Percentiles rank a stretch among this genome's conserved stretches.
phyloP scores from a whole-genome alignment of 2,888 invertebrate genomes.

The Endomychus coccineus region DNA sequence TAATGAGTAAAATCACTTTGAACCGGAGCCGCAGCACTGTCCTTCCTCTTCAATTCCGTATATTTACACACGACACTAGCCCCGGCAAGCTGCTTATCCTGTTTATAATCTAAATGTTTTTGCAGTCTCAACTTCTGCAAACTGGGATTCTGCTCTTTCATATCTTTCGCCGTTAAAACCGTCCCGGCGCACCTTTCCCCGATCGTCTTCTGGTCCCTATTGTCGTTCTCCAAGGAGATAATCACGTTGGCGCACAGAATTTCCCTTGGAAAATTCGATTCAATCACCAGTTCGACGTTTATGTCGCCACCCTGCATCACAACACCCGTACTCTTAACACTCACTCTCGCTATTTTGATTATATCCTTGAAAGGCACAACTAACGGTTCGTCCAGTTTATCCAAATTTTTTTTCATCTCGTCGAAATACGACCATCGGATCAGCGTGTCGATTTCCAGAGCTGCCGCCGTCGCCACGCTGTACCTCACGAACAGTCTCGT shows the following conservation, averaged over 20 bases:
- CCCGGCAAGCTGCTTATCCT: conserved; percentile 70
- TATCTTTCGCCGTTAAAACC: conserved; percentile 47
- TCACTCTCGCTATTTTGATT: conserved; percentile 42
- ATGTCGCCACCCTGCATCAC: conserved; percentile 54
- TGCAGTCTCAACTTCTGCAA: conserved; percentile 57
- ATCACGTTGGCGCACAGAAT: conserved; percentile 56
- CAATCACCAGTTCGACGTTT: conserved; percentile 49
- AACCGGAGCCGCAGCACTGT: conserved; percentile 48
- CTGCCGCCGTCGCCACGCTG: conserved; percentile 69
- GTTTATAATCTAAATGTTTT: conserved; percentile 68
- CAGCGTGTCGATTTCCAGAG: conserved; percentile 64
- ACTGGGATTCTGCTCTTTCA: conserved; percentile 53
- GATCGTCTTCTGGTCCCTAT: conserved; percentile 28
- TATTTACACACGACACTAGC: conserved; percentile 65
- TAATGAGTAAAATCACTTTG: conserved; percentile 31
- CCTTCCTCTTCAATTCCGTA: conserved; percentile 56
- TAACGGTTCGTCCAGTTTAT: conserved; percentile 34
- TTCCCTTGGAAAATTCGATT: conserved; percentile 58
- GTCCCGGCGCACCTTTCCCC: conserved; percentile 44
- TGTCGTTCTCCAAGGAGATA: conserved; percentile 46
- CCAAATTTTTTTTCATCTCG: conserved; percentile 61
- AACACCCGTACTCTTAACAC: conserved; percentile 34
- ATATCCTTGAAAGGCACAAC: conserved; percentile 45
- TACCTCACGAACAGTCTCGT: conserved; percentile 52
- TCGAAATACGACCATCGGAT: conserved; percentile 59